phyloP scores from a whole-genome alignment of 1,140 invertebrate species.

The Diachasma alloeum region DNA sequence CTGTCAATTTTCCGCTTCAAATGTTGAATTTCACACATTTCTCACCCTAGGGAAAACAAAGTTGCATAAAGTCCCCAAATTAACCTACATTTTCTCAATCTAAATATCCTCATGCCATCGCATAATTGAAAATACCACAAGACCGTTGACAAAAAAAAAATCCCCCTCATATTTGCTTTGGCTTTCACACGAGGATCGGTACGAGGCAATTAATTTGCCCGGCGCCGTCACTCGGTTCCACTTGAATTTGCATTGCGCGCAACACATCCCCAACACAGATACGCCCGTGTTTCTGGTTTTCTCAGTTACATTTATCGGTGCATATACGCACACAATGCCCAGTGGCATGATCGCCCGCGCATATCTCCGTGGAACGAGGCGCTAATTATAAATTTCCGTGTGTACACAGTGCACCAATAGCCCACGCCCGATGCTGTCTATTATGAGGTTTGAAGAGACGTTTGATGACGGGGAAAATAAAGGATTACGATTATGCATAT shows the following conservation, averaged over 20 bases:
- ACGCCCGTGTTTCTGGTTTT: background rate
- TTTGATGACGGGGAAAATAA: background rate
- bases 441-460: background rate
- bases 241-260: constrained; percentile 3
- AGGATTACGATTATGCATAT: background rate
- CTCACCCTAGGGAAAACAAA: background rate
- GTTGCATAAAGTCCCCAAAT: background rate
- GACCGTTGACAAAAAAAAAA: background rate
- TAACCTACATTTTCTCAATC: background rate
- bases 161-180: background rate
- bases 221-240: constrained; percentile 8
- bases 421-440: background rate
- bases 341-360: constrained; percentile 8
- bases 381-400: constrained; percentile 11
- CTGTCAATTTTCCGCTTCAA: too few species aligned
- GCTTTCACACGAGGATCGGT: constrained; percentile 10
- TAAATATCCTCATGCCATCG: background rate
- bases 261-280: background rate
- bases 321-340: background rate
- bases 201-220: constrained; percentile 5
- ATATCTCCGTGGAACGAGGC: background rate
- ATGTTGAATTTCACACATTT: too few species aligned
- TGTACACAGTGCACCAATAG: constrained; percentile 10
- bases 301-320: background rate
- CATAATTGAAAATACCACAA: background rate